Conservation (phyloP, 2,797 vertebrate species). For the Sebastes nivosus region DNA sequence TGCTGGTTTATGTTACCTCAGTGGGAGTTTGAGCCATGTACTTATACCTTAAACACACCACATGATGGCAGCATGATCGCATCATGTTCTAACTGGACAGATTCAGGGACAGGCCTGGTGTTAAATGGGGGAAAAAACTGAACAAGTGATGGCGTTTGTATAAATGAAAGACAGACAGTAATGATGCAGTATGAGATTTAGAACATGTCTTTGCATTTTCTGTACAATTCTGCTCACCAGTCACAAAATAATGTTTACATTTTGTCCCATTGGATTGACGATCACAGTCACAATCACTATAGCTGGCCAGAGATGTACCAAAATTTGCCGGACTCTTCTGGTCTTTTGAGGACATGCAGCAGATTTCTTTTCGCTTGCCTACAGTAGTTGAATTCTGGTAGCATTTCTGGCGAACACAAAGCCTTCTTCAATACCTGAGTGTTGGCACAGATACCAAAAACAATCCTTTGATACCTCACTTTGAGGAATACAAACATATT, state of each 20-base stretch:
- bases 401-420: background rate
- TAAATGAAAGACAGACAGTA: no score
- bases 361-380: background rate
- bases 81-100: background rate
- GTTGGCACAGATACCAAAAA: background rate
- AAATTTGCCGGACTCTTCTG: background rate
- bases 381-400: background rate
- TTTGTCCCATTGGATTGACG: background rate
- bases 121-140: background rate
- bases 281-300: background rate
- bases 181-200: background rate
- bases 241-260: background rate
- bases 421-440: background rate
- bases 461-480: background rate
- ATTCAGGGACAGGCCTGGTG: background rate
- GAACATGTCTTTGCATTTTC: background rate
- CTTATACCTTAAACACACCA: background rate
- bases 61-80: slow-evolving; percentile 41
- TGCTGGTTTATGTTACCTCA: background rate
- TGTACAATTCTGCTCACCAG: background rate
- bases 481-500: background rate
- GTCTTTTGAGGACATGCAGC: background rate
- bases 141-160: background rate
- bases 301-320: background rate
- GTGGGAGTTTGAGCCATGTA: background rate